A percentile compares a stretch with the other conserved stretches of the same genome.
These are phyloP conservation scores for Euwallacea similis DNA, from an alignment of 1,140 invertebrate genomes.

Conservation along the genomic window DNA sequence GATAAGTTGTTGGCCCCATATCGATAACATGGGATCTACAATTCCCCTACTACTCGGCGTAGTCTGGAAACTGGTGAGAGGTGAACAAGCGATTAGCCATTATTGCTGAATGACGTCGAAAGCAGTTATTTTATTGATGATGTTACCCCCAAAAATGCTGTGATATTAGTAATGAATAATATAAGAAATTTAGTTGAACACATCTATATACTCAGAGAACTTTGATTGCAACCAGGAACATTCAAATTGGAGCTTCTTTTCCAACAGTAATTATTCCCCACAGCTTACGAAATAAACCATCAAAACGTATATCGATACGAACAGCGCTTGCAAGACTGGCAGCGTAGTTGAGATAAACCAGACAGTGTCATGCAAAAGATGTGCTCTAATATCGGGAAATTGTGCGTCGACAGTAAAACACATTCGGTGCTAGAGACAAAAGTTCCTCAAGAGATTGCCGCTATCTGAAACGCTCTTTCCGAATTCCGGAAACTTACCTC, in stretches of 20 bases:
- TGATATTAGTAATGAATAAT: too few relatives aligned
- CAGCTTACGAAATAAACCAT: too few relatives aligned
- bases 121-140: too few relatives aligned
- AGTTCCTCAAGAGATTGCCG: neutral
- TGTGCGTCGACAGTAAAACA: conserved; percentile 25
- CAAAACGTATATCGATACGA: too few relatives aligned
- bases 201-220: too few relatives aligned
- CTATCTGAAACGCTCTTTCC: neutral
- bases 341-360: neutral
- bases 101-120: too few relatives aligned
- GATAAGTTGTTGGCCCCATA: conserved; percentile 96
- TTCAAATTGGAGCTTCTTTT: too few relatives aligned
- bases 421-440: conserved; percentile 10
- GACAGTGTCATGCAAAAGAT: conserved; percentile 23
- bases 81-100: conserved; percentile 54
- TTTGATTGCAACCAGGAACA: too few relatives aligned
- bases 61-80: conserved; percentile 79
- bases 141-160: too few relatives aligned
- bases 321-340: too few relatives aligned
- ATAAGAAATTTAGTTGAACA: too few relatives aligned
- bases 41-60: conserved; percentile 88
- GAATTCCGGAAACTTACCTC: conserved; percentile 66
- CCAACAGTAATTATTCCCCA: too few relatives aligned
- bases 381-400: conserved; percentile 30
- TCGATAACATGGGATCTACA: conserved; percentile 95